Evolutionary conservation across 2,888 invertebrate species (phyloP), one percentile per base, ranked within the genome.

Genomic region (Therioaphis trifolii): DNA sequence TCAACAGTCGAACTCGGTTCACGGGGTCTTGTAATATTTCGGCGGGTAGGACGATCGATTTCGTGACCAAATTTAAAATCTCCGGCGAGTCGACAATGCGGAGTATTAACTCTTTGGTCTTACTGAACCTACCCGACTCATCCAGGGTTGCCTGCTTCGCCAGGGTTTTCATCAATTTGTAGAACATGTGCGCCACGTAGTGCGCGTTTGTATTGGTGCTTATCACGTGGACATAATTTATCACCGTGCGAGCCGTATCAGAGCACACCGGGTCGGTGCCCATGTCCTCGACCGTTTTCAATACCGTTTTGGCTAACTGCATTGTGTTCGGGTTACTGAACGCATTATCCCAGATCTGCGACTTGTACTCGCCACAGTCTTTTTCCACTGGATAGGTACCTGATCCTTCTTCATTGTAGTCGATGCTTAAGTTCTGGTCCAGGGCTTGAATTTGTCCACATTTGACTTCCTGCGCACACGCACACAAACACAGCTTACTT

Each of bases 11-110:
- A 0, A 4, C 18, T 14, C 40, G 35, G 0, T 15, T 75, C 11
- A 0, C 11, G 11, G 40, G 58, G 0, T 29, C 4, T 5, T 35
- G 21, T 7, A 77, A 4, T 35, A 77, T 7, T 1, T 78, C 0
- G 0, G 24, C 2, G 18, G 9, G 0, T 3, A 5, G 21, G 12
- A 0, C 0, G 18, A 14, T 0, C 1, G n/a, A 2, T 4, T 24
- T 1, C 24, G 2, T 4, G 14, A 15, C 12, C 7, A 40, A 52
- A 5, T 40, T 3, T 1, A 12, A 35, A 21, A 52, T 11, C 0
- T 21, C 18, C 18, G 0, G 2, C 2, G 24, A 12, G 0, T 12
- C 15, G 3, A 7, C 0, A 1, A 52, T 52, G 2, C 35, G 52
- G 0, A 35, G 21, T 4, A 78, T 0, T 18, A 68, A 7, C 35